Conservation (phyloP, 2,888 invertebrate genomes). For the Stenichneumon culpator region DNA sequence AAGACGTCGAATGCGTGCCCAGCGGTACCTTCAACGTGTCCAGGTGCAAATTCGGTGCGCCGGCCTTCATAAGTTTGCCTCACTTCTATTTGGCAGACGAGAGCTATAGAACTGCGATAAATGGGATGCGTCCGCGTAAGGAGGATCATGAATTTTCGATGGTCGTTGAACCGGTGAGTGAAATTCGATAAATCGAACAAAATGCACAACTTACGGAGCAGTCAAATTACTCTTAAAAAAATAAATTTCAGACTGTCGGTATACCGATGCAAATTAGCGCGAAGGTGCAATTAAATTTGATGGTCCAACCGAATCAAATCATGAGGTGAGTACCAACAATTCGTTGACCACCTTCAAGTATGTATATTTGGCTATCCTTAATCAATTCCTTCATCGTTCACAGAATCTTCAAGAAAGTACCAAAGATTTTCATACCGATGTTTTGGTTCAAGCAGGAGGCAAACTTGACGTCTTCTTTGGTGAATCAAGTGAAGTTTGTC, state of each 20-base stretch:
- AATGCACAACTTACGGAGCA: neutral
- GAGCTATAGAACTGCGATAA: slow-evolving; percentile 88
- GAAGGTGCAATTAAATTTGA: slow-evolving; percentile 92
- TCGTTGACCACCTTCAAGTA: neutral
- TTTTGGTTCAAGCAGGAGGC: slow-evolving; percentile 92
- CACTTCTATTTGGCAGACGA: slow-evolving; percentile 93
- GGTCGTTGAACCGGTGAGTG: slow-evolving; percentile 89
- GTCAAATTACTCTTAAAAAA: slow-evolving; percentile 31
- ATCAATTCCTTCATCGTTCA: slow-evolving; percentile 71
- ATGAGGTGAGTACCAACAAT: slow-evolving; percentile 86
- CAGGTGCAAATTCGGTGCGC: slow-evolving; percentile 92
- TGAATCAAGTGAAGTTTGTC: slow-evolving; percentile 86
- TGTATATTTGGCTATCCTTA: neutral
- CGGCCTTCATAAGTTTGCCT: slow-evolving; percentile 93
- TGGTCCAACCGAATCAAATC: slow-evolving; percentile 86
- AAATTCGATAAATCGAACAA: slow-evolving; percentile 4
- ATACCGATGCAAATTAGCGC: slow-evolving; percentile 91
- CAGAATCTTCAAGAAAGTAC: slow-evolving; percentile 87
- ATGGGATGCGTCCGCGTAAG: slow-evolving; percentile 89
- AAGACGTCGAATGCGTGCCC: slow-evolving; percentile 84
- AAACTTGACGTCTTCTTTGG: slow-evolving; percentile 87
- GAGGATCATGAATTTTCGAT: slow-evolving; percentile 89
- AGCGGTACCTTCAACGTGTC: slow-evolving; percentile 91
- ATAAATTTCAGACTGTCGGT: slow-evolving; percentile 87
- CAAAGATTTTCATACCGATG: slow-evolving; percentile 89